Evolutionary conservation across 1,140 invertebrate species (phyloP), one percentile per base, ranked within the genome.

Genomic region (Nasonia vitripennis): DNA sequence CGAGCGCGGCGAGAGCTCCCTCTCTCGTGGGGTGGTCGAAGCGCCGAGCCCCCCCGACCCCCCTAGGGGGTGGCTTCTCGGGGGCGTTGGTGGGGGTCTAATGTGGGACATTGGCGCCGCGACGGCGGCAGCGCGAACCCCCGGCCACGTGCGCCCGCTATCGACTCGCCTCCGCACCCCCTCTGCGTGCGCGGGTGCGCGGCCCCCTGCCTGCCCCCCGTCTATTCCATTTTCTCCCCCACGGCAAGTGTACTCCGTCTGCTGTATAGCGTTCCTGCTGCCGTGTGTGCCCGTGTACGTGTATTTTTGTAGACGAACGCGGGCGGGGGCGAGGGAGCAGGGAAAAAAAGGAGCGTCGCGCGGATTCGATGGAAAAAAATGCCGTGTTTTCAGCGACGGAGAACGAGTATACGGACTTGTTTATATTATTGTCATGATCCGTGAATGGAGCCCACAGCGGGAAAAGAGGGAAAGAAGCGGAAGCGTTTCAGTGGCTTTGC

Each of bases 91-190:
- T 82, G 81, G 84, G 88, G 89, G 87, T 88, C 90, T 91, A 91
- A 91, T 92, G 55, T 78, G 88, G 90, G 88, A 92, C 90, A 88
- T 90, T 91, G 92, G 92, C 92, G 92, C 92, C 92, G 84, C 91
- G 81, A 88, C 88, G 92, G 92, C 92, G 90, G 91, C 90, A 89
- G 75, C 78, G 86, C 81, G 91, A 93, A 93, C 87, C 89, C 84
- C 84, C 88, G 89, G 89, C 92, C 92, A 93, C 93, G 92, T 93
- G 92, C 92, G 89, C 89, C 74, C 89, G 88, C 91, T 93, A 93
- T 93, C 91, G 92, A 93, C 80, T 73, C 86, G 67, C 77, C 86
- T 81, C 82, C 71, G 87, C 87, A 80, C 87, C 80, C 78, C 6
- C 73, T 75, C 81, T 51, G 14, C 45, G n/a, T 45, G 17, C 37